A percentile compares a stretch with the other conserved stretches of the same genome.
These are phyloP conservation scores for Urocyon cinereoargenteus DNA, from an alignment of 2,797 vertebrate species.

Conservation along the genomic window DNA sequence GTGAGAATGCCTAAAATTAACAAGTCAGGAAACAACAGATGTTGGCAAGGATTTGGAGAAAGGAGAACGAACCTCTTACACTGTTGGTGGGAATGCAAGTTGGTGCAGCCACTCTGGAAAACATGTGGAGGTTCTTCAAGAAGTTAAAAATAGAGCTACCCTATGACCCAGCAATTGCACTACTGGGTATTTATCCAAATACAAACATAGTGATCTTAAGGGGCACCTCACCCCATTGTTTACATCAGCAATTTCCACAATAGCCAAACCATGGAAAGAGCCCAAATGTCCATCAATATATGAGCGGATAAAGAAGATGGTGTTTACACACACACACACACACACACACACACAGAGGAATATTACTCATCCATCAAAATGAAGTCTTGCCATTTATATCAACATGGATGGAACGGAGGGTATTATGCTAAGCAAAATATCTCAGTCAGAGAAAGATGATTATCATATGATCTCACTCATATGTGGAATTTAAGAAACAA, in stretches of 20 bases:
- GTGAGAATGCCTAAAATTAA: not conserved
- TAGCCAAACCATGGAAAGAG: too few relatives aligned
- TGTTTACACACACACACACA: not conserved
- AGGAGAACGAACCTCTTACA: not conserved
- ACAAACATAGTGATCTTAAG: too few relatives aligned
- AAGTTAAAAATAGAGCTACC: too few relatives aligned
- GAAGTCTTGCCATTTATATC: not conserved
- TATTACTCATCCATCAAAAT: not conserved
- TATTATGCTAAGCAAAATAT: too few relatives aligned
- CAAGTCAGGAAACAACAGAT: not conserved
- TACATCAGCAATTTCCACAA: too few relatives aligned
- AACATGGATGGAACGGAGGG: not conserved
- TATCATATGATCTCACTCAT: not conserved
- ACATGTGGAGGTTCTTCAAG: too few relatives aligned
- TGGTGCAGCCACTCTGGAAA: too few relatives aligned
- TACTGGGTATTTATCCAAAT: too few relatives aligned
- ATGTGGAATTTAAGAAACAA: not conserved
- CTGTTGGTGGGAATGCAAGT: too few relatives aligned
- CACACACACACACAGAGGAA: not conserved
- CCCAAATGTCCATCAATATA: not conserved
- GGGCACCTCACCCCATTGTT: too few relatives aligned
- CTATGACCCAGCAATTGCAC: too few relatives aligned
- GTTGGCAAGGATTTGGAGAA: not conserved
- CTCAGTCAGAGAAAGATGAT: too few relatives aligned
- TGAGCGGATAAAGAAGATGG: not conserved